Percentiles rank a stretch among this genome's conserved stretches.
Conservation (phyloP, 2,888 invertebrate genomes). For the Drosophila phalerata region DNA sequence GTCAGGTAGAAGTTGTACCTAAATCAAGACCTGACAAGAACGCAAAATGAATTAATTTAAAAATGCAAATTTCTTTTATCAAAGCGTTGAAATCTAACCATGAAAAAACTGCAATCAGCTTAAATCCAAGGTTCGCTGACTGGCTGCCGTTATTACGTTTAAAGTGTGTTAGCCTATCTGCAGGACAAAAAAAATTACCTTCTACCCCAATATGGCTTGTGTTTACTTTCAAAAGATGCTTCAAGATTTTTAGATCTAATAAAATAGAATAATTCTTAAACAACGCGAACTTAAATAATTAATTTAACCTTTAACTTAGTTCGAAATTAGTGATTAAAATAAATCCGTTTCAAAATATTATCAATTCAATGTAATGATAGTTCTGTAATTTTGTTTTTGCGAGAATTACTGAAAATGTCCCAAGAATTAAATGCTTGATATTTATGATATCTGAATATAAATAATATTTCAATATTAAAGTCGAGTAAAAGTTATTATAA, state of each 20-base stretch:
- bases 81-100: conserved; percentile 57
- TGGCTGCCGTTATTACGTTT: conserved; percentile 19
- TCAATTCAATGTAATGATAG: too few species aligned
- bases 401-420: too few species aligned
- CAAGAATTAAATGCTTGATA: too few species aligned
- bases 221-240: conserved; percentile 9
- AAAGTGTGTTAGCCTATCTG: conserved; percentile 29
- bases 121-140: conserved; percentile 36
- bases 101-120: conserved; percentile 50
- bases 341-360: too few species aligned
- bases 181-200: conserved; percentile 20
- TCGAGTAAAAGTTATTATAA: background rate
- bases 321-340: too few species aligned
- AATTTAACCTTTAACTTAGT: too few species aligned
- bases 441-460: too few species aligned
- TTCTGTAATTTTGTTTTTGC: too few species aligned
- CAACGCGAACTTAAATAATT: background rate
- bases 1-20: conserved; percentile 66
- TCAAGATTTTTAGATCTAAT: conserved; percentile 7
- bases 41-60: conserved; percentile 80
- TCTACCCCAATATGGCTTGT: conserved; percentile 26
- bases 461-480: background rate
- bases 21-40: conserved; percentile 78
- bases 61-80: conserved; percentile 74
- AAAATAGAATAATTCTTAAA: background rate